Base-by-base conservation (phyloP, 1,140 invertebrate species). In the Adoxophyes honmai region DNA sequence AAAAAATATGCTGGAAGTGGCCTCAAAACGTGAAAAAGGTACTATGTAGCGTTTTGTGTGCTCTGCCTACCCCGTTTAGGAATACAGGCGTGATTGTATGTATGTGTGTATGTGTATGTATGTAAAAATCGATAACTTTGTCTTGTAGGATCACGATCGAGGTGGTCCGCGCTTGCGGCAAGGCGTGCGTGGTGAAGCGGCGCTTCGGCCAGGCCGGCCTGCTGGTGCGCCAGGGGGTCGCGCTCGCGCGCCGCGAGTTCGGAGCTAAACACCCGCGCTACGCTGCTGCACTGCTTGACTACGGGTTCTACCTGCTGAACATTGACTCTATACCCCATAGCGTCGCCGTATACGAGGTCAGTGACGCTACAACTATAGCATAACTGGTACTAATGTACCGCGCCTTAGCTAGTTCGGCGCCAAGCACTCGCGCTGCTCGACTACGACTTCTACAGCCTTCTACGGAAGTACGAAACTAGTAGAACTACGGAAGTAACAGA, bases 261-360 rank as follows among this genome's bases (percentile, higher is more conserved):
- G 94, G 93, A 2, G 75, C 85, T 0, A 76, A 91, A 42, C 95
- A 97, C 90, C 95, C 94, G 18, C 94, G 94, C 65, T 95, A 95
- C 76, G 94, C 96, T 28, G 95, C 96, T 78, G 92, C 94, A 18
- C 88, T 98, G 34, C 90, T 96, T 54, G 96, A 97, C 89, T 97
- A 96, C 81, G 97, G 95, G 51, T 98, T 96, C 90, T 98, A 96
- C 78, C 89, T 98, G 67, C 91, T 97, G 34, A 97, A 98, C 88
- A 94, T 94, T n/a, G 97, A 98, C 87, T 93, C 92, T 34, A 94
- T 97, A 39, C 88, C 90, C 21, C 93, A 96, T 70, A 95, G 95
- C 71, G 95, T 98, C 7, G 90, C 92, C 59, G 92, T 97, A 0
- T 97, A 98, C 78, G 93, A 95, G 91, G 94, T 94, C 7, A 14